These are phyloP conservation scores for Alectura lathami DNA, from an alignment of 2,113 vertebrate genomes.

Conservation along the genomic window DNA sequence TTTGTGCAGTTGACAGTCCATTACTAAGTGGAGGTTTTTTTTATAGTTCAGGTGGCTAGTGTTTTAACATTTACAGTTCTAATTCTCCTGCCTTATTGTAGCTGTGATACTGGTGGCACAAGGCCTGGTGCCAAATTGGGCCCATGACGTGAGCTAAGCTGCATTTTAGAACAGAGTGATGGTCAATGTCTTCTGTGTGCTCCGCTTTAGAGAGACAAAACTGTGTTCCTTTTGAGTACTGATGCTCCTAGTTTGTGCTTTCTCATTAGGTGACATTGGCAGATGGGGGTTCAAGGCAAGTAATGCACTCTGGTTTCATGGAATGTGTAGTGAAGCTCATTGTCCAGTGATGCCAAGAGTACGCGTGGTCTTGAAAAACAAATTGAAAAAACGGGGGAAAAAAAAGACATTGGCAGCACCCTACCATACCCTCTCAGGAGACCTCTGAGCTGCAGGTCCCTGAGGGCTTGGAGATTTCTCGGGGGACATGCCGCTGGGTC, in stretches of 20 bases:
- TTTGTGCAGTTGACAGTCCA: too few relatives aligned
- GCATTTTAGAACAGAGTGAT: background rate
- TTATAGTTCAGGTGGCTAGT: background rate
- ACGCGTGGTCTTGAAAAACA: background rate
- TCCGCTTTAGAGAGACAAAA: background rate
- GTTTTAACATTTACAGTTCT: background rate
- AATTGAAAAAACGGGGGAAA: fast-evolving
- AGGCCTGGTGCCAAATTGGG: background rate
- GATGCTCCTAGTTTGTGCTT: background rate
- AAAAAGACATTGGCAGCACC: fast-evolving
- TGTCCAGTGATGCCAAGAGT: background rate
- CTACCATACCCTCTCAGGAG: background rate
- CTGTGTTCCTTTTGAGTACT: background rate
- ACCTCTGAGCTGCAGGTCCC: background rate
- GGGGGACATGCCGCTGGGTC: background rate
- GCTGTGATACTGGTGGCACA: background rate
- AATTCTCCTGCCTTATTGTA: background rate
- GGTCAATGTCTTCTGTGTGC: background rate
- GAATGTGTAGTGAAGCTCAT: background rate
- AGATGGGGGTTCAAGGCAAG: background rate
- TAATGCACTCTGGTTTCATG: background rate
- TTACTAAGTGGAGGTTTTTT: background rate
- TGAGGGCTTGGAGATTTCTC: background rate
- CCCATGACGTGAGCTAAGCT: background rate
- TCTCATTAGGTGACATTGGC: background rate